These are phyloP conservation scores for cattle (Bos taurus) DNA, from an alignment of 2,113 vertebrate genomes.

Conservation along the genomic window DNA sequence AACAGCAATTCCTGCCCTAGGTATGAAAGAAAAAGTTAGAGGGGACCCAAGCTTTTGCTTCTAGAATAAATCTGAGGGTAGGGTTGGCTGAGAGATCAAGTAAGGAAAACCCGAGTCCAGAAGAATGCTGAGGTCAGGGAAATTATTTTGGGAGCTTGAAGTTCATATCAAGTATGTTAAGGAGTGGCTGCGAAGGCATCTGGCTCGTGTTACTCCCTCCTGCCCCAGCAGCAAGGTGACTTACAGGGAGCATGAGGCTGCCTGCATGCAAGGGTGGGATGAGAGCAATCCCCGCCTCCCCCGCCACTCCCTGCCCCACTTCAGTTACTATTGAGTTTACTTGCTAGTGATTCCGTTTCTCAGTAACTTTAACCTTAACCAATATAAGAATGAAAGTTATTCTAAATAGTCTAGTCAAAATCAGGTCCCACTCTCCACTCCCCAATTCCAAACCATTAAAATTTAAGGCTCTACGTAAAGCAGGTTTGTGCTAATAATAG, in stretches of 20 bases:
- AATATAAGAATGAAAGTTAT: not conserved
- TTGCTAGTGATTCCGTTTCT: not conserved
- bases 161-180: constrained; percentile 66
- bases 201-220: constrained; percentile 42
- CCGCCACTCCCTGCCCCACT: not conserved
- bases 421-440: not conserved
- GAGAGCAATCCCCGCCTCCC: not conserved
- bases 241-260: not conserved
- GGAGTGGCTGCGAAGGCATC: constrained; percentile 64
- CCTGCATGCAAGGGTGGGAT: not conserved
- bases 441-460: not conserved
- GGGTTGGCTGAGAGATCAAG: constrained; percentile 62
- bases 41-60: not conserved
- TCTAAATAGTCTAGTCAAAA: not conserved
- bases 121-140: constrained; percentile 57
- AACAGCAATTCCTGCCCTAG: not conserved
- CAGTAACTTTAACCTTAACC: not conserved
- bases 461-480: not conserved
- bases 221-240: not conserved
- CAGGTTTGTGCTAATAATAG: not conserved
- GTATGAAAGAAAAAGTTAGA: not conserved
- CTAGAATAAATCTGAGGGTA: not conserved
- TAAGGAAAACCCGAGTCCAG: constrained; percentile 42
- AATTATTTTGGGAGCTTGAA: constrained; percentile 75
- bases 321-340: not conserved